Base-by-base conservation (phyloP, 35 echinoderm and acorn worm genomes). In the Hemicentrotus pulcherrimus region DNA sequence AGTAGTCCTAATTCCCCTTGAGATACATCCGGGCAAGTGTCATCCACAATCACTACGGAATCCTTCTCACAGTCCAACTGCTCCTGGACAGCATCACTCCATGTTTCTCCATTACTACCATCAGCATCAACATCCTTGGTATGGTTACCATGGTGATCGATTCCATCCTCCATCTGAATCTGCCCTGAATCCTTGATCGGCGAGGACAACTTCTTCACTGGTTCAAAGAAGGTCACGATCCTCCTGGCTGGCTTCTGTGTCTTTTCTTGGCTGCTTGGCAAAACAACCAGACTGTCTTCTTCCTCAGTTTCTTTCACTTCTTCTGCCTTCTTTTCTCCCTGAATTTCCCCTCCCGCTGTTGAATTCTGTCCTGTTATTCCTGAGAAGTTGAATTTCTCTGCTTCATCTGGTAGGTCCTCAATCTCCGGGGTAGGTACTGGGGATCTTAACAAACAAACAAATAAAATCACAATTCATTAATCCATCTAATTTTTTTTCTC, bases 161-260 rank as follows among this genome's bases (percentile, higher is more conserved):
- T 19, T 32, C 48, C 85, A 32, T 11, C 31, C 24, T 46, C 85
- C 4, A 86, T 47, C 16, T n/a, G 22, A 15, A 78, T n/a, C 32
- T 85, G 31, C 14, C 94, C 94, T 0, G 58, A 4, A 94, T 65
- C 65, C 78, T 94, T 86, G 58, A 86, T 41, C 14, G 94, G 94
- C 5, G 94, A 94, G 13, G 94, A 94, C 55, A 31, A 85, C 61
- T 94, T 94, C 31, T 24, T 47, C 9, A 45, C 65, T 85, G 94
- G 65, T 32, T 65, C 31, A 85, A 86, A 78, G 31, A 94, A 94
- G 14, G 94, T 94, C 6, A 78, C 91, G 5, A 93, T 28, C 46
- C 91, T 93, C 48, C 91, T 58, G 46, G 46, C 46, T 46, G 78
- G 31, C 65, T 46, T 33, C 33, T 71, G 94, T 9, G 31, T 46